Percentiles rank a stretch among this genome's conserved stretches.
phyloP scores from a whole-genome alignment of 2,113 vertebrate species.

The Cynoglossus semilaevis region DNA sequence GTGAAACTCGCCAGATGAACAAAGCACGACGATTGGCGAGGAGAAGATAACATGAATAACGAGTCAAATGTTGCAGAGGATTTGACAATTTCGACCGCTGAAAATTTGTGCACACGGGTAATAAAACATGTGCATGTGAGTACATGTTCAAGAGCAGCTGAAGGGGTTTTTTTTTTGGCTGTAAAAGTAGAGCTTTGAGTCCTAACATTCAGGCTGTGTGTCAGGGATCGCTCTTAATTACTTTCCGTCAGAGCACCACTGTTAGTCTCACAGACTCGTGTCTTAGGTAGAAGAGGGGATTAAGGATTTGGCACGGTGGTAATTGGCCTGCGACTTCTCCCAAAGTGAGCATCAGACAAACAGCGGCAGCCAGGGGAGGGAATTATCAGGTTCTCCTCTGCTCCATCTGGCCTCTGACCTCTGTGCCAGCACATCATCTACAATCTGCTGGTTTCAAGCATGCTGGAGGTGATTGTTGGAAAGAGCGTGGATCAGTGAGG shows the following conservation, averaged over 20 bases:
- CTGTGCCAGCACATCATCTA: neutral
- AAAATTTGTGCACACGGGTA: neutral
- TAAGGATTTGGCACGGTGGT: slow-evolving; percentile 53
- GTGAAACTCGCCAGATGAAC: slow-evolving; percentile 3
- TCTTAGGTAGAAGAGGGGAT: slow-evolving; percentile 51
- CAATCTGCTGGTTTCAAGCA: neutral
- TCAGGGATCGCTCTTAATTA: slow-evolving; percentile 66
- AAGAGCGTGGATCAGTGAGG: too few species aligned
- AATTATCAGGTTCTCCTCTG: neutral
- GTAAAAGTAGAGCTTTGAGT: slow-evolving; percentile 27
- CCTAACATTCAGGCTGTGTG: slow-evolving; percentile 39
- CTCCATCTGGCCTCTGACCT: slow-evolving; percentile 3
- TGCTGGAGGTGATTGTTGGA: neutral
- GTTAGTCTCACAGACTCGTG: slow-evolving; percentile 60
- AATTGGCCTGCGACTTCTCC: slow-evolving; percentile 57
- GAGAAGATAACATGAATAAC: neutral
- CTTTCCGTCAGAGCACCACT: slow-evolving; percentile 46
- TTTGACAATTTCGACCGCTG: too few species aligned
- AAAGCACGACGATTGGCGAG: neutral
- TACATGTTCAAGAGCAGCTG: neutral
- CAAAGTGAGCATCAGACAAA: slow-evolving; percentile 27
- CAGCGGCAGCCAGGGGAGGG: slow-evolving; percentile 14
- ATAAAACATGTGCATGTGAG: neutral
- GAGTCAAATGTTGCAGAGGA: too few species aligned
- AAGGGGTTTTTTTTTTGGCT: slow-evolving; percentile 25